Evolutionary conservation across 2,797 vertebrate species (phyloP).

Genomic region (Lacerta agilis): DNA sequence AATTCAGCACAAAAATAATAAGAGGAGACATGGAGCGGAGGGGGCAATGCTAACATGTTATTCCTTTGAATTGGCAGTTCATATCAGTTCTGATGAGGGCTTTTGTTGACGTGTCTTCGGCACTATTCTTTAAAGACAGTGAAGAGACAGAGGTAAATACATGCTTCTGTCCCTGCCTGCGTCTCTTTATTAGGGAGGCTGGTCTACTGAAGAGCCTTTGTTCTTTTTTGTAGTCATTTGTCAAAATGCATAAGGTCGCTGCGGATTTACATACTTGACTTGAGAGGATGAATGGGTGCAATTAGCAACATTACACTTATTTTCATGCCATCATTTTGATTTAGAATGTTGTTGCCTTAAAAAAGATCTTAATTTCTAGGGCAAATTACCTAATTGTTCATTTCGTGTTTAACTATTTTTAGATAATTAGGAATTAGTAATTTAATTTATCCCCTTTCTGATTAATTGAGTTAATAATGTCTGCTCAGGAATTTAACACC

Average conservation of each 20-base stretch:
- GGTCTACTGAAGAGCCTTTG: constrained; percentile 59
- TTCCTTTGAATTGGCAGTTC: constrained; percentile 63
- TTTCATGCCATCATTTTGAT: constrained; percentile 68
- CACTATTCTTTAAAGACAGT: constrained; percentile 54
- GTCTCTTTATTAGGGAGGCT: constrained; percentile 54
- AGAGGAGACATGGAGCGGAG: constrained; percentile 51
- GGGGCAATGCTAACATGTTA: constrained; percentile 42
- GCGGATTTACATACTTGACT: constrained; percentile 56
- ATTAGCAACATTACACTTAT: constrained; percentile 65
- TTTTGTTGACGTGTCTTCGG: constrained; percentile 67
- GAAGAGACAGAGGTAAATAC: constrained; percentile 40
- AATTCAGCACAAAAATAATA: constrained; percentile 64
- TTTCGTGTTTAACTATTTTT: constrained; percentile 64
- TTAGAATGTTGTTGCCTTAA: constrained; percentile 43
- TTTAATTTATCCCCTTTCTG: constrained; percentile 71
- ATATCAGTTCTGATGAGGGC: constrained; percentile 63
- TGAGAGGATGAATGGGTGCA: constrained; percentile 60
- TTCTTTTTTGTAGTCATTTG: constrained; percentile 67
- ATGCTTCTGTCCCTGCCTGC: constrained; percentile 48
- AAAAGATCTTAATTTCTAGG: constrained; percentile 63
- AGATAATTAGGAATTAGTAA: constrained; percentile 70
- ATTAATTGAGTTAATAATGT: constrained; percentile 73
- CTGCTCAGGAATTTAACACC: constrained; percentile 60
- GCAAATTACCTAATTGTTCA: constrained; percentile 62
- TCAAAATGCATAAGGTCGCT: constrained; percentile 59